phyloP scores from a whole-genome alignment of 2,797 vertebrate species.

The Hypotaenidia okinawae region DNA sequence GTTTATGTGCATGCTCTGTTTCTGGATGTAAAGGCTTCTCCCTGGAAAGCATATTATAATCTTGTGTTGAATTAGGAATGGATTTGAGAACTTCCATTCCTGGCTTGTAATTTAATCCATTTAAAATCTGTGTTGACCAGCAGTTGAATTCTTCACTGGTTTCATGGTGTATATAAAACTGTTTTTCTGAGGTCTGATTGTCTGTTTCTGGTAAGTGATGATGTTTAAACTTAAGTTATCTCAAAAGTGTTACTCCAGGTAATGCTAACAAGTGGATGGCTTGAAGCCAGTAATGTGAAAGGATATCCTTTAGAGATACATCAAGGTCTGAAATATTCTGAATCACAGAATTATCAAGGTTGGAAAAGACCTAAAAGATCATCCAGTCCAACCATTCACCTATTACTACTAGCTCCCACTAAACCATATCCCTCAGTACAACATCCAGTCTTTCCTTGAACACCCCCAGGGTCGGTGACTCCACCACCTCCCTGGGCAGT shows the following conservation, averaged over 20 bases:
- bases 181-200: not conserved
- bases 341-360: too few relatives aligned
- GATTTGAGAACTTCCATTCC: not conserved
- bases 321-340: not conserved
- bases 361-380: too few relatives aligned
- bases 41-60: not conserved
- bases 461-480: too few relatives aligned
- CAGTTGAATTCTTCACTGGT: not conserved
- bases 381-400: too few relatives aligned
- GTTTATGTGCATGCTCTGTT: not conserved
- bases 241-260: not conserved
- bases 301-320: not conserved
- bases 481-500: too few relatives aligned
- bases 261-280: not conserved
- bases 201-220: not conserved
- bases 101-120: not conserved
- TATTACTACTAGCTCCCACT: too few relatives aligned
- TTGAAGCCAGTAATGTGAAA: not conserved
- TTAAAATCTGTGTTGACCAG: not conserved
- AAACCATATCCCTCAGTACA: too few relatives aligned
- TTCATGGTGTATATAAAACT: not conserved
- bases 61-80: not conserved
- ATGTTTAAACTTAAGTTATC: not conserved
- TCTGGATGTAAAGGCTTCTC: not conserved
- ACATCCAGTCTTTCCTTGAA: too few relatives aligned